Evolutionary conservation across 2,888 invertebrate genomes (phyloP).

Genomic region (Falcaria lacertinaria): DNA sequence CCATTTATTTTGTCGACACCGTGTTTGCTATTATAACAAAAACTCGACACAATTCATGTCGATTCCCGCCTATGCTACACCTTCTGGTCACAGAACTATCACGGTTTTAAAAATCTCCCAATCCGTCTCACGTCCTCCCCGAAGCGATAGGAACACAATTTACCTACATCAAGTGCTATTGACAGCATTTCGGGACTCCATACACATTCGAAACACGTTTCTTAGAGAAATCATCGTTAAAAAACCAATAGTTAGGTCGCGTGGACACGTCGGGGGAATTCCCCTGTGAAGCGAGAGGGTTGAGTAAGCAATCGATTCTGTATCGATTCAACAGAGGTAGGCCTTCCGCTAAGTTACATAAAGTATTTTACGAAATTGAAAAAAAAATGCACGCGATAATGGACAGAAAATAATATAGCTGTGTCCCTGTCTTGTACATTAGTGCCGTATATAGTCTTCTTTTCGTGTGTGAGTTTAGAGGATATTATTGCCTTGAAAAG

Average conservation of each 20-base stretch:
- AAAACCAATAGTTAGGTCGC: slow-evolving; percentile 13
- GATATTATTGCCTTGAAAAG: too few species aligned
- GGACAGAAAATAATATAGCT: too few species aligned
- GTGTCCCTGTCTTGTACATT: too few species aligned
- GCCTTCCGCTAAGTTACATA: too few species aligned
- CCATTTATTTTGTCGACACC: too few species aligned
- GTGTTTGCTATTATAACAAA: too few species aligned
- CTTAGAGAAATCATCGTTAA: slow-evolving; percentile 26
- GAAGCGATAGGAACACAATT: slow-evolving; percentile 44
- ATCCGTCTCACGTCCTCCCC: slow-evolving; percentile 18
- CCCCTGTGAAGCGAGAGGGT: neutral
- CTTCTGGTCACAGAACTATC: neutral
- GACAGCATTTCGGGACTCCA: slow-evolving; percentile 24
- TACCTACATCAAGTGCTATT: slow-evolving; percentile 45
- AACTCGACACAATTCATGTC: neutral
- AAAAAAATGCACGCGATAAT: too few species aligned
- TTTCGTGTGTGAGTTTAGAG: too few species aligned
- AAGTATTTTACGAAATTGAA: too few species aligned
- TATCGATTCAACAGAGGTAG: neutral
- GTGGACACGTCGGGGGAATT: neutral
- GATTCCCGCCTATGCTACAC: neutral
- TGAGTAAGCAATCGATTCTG: neutral
- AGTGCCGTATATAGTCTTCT: too few species aligned
- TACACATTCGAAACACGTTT: slow-evolving; percentile 1
- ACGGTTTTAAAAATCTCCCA: slow-evolving; percentile 8